Percentiles rank a stretch among this genome's conserved stretches.
phyloP scores from a whole-genome alignment of 2,797 vertebrate species.

The Denticeps clupeoides region DNA sequence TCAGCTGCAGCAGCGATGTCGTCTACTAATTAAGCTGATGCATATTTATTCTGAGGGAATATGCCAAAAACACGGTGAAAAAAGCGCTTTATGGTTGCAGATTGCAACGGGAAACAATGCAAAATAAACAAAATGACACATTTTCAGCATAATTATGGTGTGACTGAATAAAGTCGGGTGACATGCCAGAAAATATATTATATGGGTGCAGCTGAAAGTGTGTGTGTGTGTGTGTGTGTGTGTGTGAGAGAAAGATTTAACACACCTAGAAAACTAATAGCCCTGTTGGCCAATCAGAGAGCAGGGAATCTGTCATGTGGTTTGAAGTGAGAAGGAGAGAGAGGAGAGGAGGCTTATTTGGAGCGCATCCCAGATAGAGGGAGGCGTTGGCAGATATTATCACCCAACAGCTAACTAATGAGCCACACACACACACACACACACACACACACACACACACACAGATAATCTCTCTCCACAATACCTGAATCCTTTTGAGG shows the following conservation, averaged over 20 bases:
- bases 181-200: too few species aligned
- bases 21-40: too few species aligned
- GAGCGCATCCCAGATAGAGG: constrained; percentile 9
- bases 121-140: too few species aligned
- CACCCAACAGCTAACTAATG: constrained; percentile 19
- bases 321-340: not conserved
- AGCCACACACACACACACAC: not conserved
- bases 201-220: too few species aligned
- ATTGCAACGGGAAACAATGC: too few species aligned
- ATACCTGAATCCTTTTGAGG: not conserved
- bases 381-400: constrained; percentile 15
- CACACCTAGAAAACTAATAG: not conserved
- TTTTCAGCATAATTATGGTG: too few species aligned
- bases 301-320: not conserved
- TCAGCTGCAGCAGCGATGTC: too few species aligned
- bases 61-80: too few species aligned
- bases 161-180: too few species aligned
- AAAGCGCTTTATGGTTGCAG: too few species aligned
- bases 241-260: not conserved
- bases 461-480: constrained; percentile 5
- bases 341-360: constrained; percentile 6
- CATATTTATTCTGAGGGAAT: too few species aligned
- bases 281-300: not conserved
- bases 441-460: not conserved
- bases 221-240: not conserved